phyloP scores from a whole-genome alignment of 2,888 invertebrate species.

The Tenthredo scrophulariae region DNA sequence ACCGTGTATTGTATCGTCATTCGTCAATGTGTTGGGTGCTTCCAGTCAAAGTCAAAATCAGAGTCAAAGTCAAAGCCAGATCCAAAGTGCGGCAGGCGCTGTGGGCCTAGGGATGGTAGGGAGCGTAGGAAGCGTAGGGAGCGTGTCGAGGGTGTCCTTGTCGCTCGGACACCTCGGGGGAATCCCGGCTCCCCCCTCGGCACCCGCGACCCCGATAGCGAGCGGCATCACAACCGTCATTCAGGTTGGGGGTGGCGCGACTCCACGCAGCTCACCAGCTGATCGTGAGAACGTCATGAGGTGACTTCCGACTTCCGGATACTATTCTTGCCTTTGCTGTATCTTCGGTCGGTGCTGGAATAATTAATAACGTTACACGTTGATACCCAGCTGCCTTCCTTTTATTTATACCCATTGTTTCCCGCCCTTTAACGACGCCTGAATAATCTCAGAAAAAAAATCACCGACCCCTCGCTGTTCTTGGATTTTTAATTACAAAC shows the following conservation, averaged over 20 bases:
- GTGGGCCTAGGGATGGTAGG: constrained; percentile 36
- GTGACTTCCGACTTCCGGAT: constrained; percentile 63
- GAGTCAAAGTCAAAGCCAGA: constrained; percentile 58
- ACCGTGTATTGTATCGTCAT: constrained; percentile 21
- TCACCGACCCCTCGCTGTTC: neutral
- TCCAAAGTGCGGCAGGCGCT: constrained; percentile 38
- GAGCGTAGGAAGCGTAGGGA: constrained; percentile 57
- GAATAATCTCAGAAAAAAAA: neutral
- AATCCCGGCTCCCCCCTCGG: constrained; percentile 65
- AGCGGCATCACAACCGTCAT: constrained; percentile 66
- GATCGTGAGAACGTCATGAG: constrained; percentile 64
- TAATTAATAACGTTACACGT: constrained; percentile 50
- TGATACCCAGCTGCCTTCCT: constrained; percentile 10
- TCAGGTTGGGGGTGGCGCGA: constrained; percentile 63
- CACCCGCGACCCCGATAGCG: constrained; percentile 68
- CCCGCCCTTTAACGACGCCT: neutral
- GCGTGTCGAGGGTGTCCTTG: constrained; percentile 68
- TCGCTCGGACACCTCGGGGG: constrained; percentile 69
- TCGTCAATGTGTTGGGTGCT: constrained; percentile 58
- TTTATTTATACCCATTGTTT: constrained; percentile 25
- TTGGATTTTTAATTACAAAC: neutral
- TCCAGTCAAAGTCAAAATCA: constrained; percentile 67
- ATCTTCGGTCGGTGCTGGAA: constrained; percentile 49
- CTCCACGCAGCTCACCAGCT: constrained; percentile 65
- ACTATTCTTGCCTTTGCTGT: constrained; percentile 54